A percentile compares a stretch with the other conserved stretches of the same genome.
These are phyloP conservation scores for Melieria picta DNA, from an alignment of 2,888 invertebrate genomes.

Conservation along the genomic window DNA sequence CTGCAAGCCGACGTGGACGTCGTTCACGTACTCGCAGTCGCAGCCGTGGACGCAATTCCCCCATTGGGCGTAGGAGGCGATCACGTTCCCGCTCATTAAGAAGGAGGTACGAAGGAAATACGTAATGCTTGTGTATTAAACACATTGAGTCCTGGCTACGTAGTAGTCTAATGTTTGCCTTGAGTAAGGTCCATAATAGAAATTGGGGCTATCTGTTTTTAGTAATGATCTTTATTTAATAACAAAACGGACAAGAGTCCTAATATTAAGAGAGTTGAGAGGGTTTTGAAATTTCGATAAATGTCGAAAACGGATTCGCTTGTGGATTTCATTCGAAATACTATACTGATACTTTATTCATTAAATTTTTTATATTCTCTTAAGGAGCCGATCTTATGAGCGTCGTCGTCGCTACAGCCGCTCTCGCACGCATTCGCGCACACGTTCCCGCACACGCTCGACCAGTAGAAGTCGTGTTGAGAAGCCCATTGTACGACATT, in stretches of 20 bases:
- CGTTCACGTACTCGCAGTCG: conserved; percentile 51
- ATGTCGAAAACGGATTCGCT: too few species aligned
- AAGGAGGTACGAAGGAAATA: conserved; percentile 27
- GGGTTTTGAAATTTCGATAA: background rate
- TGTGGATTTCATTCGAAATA: background rate
- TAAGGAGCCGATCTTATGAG: conserved; percentile 46
- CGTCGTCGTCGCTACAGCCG: conserved; percentile 45
- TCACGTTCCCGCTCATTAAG: conserved; percentile 51
- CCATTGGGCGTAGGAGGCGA: conserved; percentile 46
- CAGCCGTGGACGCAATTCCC: conserved; percentile 47
- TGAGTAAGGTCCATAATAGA: too few species aligned
- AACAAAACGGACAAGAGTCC: too few species aligned
- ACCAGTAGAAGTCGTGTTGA: conserved; percentile 55
- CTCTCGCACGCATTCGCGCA: conserved; percentile 37
- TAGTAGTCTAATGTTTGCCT: background rate
- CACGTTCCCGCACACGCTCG: conserved; percentile 52
- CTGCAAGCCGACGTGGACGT: conserved; percentile 49
- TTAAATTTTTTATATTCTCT: background rate
- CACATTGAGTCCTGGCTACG: background rate
- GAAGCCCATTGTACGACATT: conserved; percentile 62
- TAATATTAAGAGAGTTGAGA: too few species aligned
- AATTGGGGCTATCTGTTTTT: background rate
- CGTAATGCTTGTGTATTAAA: background rate
- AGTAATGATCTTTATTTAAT: background rate
- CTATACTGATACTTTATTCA: background rate